Conservation (phyloP, 2,888 invertebrate genomes). For the Entomobrya proxima region DNA sequence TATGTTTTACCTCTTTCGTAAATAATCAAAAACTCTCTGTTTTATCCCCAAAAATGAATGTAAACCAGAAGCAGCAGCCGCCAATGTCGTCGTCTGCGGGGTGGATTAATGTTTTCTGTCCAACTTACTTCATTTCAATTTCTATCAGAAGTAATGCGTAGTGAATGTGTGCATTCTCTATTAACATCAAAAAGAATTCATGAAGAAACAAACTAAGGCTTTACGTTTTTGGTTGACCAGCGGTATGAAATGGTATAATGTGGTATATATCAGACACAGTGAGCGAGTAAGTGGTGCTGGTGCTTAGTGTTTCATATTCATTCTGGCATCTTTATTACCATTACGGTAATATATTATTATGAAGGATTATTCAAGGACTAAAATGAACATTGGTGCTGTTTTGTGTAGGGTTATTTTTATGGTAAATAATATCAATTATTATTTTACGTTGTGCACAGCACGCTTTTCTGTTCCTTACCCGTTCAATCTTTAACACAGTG, state of each 20-base stretch:
- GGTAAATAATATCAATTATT: slow-evolving; percentile 11
- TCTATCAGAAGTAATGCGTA: slow-evolving; percentile 14
- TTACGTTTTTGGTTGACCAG: slow-evolving; percentile 26
- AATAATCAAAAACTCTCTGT: slow-evolving; percentile 61
- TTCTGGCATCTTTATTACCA: slow-evolving; percentile 50
- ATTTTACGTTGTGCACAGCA: neutral
- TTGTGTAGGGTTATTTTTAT: slow-evolving; percentile 22
- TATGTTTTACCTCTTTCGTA: slow-evolving; percentile 63
- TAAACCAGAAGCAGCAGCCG: slow-evolving; percentile 58
- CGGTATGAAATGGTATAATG: neutral
- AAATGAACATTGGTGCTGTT: slow-evolving; percentile 49
- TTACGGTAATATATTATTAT: slow-evolving; percentile 47
- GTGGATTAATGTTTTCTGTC: slow-evolving; percentile 55
- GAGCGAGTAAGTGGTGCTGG: slow-evolving; percentile 3
- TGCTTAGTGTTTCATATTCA: slow-evolving; percentile 25
- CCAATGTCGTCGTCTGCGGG: slow-evolving; percentile 47
- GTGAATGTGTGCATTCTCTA: neutral
- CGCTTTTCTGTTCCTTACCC: neutral
- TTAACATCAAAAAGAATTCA: neutral
- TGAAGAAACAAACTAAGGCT: slow-evolving; percentile 20
- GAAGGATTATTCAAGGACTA: slow-evolving; percentile 65
- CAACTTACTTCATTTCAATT: neutral
- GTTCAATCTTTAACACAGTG: neutral
- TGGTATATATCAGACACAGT: slow-evolving; percentile 8
- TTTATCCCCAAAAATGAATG: slow-evolving; percentile 65